phyloP scores from a whole-genome alignment of 2,888 invertebrate species.

The Rapana venosa region DNA sequence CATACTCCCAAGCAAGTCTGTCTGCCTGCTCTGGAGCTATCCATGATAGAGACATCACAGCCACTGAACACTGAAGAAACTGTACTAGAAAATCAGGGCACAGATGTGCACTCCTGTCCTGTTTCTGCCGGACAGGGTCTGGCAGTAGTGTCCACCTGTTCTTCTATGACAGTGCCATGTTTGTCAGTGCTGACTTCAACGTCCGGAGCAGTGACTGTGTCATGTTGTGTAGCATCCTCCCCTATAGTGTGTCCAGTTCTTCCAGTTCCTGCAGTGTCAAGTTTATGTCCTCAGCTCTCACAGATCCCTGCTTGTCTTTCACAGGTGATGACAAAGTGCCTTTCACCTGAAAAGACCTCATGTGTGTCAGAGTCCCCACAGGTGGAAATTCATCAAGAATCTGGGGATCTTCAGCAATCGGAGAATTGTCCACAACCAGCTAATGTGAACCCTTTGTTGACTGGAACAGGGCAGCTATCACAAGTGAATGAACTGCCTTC shows the following conservation, averaged over 20 bases:
- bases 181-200: neutral
- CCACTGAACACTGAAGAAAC: neutral
- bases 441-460: neutral
- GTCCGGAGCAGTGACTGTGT: neutral
- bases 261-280: neutral
- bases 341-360: neutral
- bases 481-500: neutral
- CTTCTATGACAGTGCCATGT: neutral
- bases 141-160: neutral
- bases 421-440: neutral
- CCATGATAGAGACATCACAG: neutral
- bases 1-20: neutral
- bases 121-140: neutral
- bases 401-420: neutral
- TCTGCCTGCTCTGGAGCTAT: neutral
- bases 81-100: neutral
- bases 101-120: neutral
- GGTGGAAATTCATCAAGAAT: neutral
- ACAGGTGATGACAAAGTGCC: neutral
- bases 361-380: neutral
- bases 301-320: neutral
- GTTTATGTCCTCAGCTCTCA: neutral
- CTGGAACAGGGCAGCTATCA: neutral
- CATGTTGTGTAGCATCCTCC: neutral
- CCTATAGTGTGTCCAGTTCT: neutral